These are phyloP conservation scores for Polypterus bichir DNA, from an alignment of 2,113 vertebrate species.

Conservation along the genomic window DNA sequence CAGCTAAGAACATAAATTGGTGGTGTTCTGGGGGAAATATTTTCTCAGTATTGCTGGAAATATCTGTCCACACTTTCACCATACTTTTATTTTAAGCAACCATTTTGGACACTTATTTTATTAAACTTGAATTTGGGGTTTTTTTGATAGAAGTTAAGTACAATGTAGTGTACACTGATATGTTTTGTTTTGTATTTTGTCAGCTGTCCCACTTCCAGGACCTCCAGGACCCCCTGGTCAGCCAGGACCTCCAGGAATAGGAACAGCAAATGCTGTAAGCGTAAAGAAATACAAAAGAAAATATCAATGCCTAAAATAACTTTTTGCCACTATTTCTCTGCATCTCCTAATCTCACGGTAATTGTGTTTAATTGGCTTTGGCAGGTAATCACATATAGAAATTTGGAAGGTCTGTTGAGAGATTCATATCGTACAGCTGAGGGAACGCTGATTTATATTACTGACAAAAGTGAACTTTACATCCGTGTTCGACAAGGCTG, in stretches of 20 bases:
- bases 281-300: too few species aligned
- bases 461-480: constrained; percentile 63
- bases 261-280: constrained; percentile 17
- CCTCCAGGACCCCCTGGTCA: constrained; percentile 77
- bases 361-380: not conserved
- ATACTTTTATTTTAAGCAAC: not conserved
- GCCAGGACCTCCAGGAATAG: constrained; percentile 56
- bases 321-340: not conserved
- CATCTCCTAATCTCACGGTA: not conserved
- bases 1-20: too few species aligned
- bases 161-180: not conserved
- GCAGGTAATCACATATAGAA: constrained; percentile 59
- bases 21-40: too few species aligned
- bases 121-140: too few species aligned
- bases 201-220: constrained; percentile 60
- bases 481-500: constrained; percentile 77
- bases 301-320: too few species aligned
- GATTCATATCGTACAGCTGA: constrained; percentile 56
- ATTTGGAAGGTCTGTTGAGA: constrained; percentile 63
- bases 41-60: too few species aligned
- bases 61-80: too few species aligned
- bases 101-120: not conserved
- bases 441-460: constrained; percentile 65
- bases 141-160: too few species aligned
- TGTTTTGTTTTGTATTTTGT: constrained; percentile 24